phyloP scores from a whole-genome alignment of 2,888 invertebrate species.

The Pterostichus niger region DNA sequence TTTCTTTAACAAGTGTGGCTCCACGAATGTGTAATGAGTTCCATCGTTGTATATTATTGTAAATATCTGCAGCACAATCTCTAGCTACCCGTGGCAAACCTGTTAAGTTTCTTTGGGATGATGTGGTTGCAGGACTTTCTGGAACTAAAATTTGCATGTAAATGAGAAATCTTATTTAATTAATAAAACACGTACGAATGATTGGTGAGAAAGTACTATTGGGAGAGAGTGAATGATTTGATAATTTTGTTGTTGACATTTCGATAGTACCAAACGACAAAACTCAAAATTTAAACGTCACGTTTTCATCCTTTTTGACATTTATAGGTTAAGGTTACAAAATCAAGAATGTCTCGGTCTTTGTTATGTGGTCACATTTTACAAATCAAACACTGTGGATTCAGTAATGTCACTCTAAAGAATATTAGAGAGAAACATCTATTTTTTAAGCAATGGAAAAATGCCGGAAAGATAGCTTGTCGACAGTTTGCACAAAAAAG shows the following conservation, averaged over 20 bases:
- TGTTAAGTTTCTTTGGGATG: constrained; percentile 79
- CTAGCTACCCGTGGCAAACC: constrained; percentile 79
- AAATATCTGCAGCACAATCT: constrained; percentile 80
- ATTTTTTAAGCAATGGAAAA: constrained; percentile 66
- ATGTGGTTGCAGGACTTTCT: constrained; percentile 74
- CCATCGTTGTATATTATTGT: constrained; percentile 79
- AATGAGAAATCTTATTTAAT: background rate
- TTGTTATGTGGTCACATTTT: constrained; percentile 64
- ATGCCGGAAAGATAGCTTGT: constrained; percentile 61
- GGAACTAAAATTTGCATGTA: constrained; percentile 72
- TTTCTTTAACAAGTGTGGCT: constrained; percentile 75
- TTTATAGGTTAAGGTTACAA: constrained; percentile 24
- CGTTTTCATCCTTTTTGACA: constrained; percentile 11
- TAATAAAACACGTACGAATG: constrained; percentile 68
- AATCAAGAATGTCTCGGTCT: constrained; percentile 49
- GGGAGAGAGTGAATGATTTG: constrained; percentile 25
- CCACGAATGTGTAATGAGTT: constrained; percentile 78
- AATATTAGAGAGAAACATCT: constrained; percentile 59
- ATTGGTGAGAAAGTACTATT: constrained; percentile 69
- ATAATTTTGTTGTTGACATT: constrained; percentile 54
- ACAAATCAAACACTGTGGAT: constrained; percentile 52
- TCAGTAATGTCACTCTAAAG: constrained; percentile 49
- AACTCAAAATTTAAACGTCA: background rate
- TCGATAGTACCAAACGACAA: background rate
- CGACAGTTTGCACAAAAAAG: constrained; percentile 67